Base-by-base conservation (phyloP, 37 sponge, comb jelly and placozoan species). In the Bolinopsis microptera region DNA sequence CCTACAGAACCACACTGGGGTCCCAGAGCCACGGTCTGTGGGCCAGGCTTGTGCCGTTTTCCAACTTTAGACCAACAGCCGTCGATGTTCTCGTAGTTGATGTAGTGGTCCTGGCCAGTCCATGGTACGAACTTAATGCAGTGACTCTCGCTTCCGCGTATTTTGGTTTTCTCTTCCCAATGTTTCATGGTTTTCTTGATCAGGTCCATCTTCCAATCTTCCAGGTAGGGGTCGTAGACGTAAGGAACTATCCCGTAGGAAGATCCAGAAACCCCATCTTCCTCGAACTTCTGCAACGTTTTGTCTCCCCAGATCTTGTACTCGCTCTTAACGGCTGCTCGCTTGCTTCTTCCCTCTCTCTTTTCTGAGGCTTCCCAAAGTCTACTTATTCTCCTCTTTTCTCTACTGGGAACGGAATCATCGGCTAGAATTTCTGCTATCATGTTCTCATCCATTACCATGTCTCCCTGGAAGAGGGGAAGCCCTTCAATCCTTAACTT, bases 61-160 rank as follows among this genome's bases (percentile, higher is more conserved):
- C 90, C 90, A 0, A 34, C 36, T 27, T 41, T 39, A 8, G 90
- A 86, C 90, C 90, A 86, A 48, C 90, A 86, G 26, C 90, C 61
- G 35, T 27, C 34, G 18, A 77, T 28, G 35, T 77, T 77, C 0
- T 13, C 80, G 13, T 32, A 35, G 1, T 77, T 1, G 36, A 77
- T 34, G 80, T 35, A 77, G 21, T 32, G 1, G 3, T 34, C 36
- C 90, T 86, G 61, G 9, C 18, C 35, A 1, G 41, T 41, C 48
- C 90, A 34, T 34, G 90, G 90, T 39, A 86, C 90, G 22, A 86
- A 86, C 90, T 86, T 86, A 0, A 86, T 38, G 39, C 90, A 86
- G 30, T 41, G 31, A 86, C 36, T 39, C 13, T 39, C 61, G 30
- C 61, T 41, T 2, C 90, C 90, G 5, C 23, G 22, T 8, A 39